A percentile compares a stretch with the other conserved stretches of the same genome.
These are phyloP conservation scores for Eurosta solidaginis DNA, from an alignment of 1,140 invertebrate genomes.

Conservation along the genomic window DNA sequence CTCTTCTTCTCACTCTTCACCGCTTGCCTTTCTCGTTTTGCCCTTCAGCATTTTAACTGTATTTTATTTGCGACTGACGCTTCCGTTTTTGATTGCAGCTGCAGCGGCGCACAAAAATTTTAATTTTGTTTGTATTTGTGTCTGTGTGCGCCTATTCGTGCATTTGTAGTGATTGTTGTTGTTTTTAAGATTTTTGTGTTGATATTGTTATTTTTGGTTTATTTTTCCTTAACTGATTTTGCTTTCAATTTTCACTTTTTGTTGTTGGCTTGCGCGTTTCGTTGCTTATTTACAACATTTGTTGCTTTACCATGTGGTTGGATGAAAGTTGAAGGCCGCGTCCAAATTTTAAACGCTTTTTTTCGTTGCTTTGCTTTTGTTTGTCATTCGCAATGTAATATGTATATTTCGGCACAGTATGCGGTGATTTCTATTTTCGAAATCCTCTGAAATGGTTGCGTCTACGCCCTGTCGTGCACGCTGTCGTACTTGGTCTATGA, in stretches of 20 bases:
- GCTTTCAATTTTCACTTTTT: neutral
- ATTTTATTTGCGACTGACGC: neutral
- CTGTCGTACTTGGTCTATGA: neutral
- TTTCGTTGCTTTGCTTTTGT: too few relatives aligned
- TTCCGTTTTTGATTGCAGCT: slow-evolving; percentile 10
- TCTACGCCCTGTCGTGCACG: neutral
- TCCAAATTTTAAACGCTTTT: neutral
- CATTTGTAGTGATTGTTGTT: neutral
- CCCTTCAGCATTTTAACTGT: neutral
- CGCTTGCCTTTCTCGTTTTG: neutral
- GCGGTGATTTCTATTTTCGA: neutral
- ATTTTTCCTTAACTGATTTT: neutral
- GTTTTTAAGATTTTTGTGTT: too few relatives aligned
- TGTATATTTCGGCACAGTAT: neutral
- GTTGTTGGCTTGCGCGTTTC: neutral
- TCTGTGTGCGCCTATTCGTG: too few relatives aligned
- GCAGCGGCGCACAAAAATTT: neutral
- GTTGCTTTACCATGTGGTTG: neutral
- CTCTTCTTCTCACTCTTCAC: neutral
- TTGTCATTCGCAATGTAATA: neutral
- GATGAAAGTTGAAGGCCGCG: slow-evolving; percentile 8
- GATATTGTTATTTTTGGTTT: neutral
- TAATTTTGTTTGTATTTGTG: slow-evolving; percentile 24
- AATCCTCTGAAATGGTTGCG: neutral
- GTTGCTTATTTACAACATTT: neutral